Evolutionary conservation across 2,888 invertebrate genomes (phyloP).

Genomic region (Orchestes rusci): DNA sequence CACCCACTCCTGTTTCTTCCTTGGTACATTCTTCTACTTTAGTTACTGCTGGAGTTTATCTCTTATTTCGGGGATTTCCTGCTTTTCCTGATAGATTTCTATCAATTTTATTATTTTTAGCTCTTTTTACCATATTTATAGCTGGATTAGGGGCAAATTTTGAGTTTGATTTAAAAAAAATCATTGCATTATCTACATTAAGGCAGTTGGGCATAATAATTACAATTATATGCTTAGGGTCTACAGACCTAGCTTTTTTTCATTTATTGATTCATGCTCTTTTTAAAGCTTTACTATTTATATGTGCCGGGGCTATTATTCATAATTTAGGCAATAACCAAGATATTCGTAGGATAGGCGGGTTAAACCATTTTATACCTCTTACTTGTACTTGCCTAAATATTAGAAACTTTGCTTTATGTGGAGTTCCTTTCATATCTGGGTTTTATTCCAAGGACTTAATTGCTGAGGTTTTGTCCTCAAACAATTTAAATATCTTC

Average conservation of each 20-base stretch:
- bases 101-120: constrained; percentile 44
- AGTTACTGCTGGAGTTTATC: constrained; percentile 67
- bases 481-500: constrained; percentile 48
- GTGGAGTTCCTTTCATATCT: constrained; percentile 43
- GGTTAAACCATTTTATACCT: neutral
- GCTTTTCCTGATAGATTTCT: constrained; percentile 45
- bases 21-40: constrained; percentile 35
- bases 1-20: constrained; percentile 57
- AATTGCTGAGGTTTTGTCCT: constrained; percentile 52
- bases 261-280: no score
- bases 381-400: constrained; percentile 10
- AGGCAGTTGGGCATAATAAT: constrained; percentile 71
- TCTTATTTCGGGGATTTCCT: constrained; percentile 53
- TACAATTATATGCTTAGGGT: constrained; percentile 44
- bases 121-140: constrained; percentile 59
- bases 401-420: constrained; percentile 40
- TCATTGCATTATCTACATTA: constrained; percentile 66
- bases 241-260: constrained; percentile 48
- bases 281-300: constrained; percentile 64
- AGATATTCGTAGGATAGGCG: constrained; percentile 59
- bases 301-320: no score
- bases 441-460: constrained; percentile 58
- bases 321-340: constrained; percentile 55
- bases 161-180: constrained; percentile 68
- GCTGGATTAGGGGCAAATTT: constrained; percentile 54